Evolutionary conservation across 2,113 vertebrate genomes (phyloP), one percentile per base, ranked within the genome.

Genomic region (Bothrops jararaca): DNA sequence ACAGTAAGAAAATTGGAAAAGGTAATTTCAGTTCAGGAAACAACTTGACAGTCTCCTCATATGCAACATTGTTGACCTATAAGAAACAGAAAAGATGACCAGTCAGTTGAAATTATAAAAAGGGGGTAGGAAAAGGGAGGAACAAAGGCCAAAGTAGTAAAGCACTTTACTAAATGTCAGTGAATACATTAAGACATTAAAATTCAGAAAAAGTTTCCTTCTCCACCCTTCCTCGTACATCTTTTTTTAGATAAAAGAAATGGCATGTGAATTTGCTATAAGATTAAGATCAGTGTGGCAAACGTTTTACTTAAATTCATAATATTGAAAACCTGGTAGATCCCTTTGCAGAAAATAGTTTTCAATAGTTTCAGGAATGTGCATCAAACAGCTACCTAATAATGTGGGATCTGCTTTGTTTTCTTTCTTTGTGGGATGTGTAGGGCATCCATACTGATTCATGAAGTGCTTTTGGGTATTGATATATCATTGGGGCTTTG

Each of bases 161-260:
- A 97, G 91, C 56, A 39, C 92, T 85, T 95, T 96, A 69, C 10
- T 93, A 97, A 98, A 97, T 97, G 97, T 97, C 97, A 97, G 0
- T 26, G 95, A 94, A 95, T 95, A 88, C 92, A 95, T 96, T 94
- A 96, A 94, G 93, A 91, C 15, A 80, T 95, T 96, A 56, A 74
- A 42, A 85, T 97, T 96, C 95, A 95, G 93, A 85, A 90, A 9
- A 90, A 89, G 88, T 94, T 56, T 90, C 80, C 91, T 90, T 39
- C 29, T 18, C 29, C 2, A 12, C 64, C 13, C 34, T 18, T 4
- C 34, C 18, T 3, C 34, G 1, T 6, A 3, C 18, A 80, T 22
- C 69, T 93, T 94, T 90, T 8, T 26, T 92, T 92, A 8, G 56
- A 89, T 58, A 1, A 95, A 94, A 95, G 93, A 94, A 24, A 93